These are phyloP conservation scores for Araneus ventricosus DNA, from an alignment of 1,140 invertebrate species.

Conservation along the genomic window DNA sequence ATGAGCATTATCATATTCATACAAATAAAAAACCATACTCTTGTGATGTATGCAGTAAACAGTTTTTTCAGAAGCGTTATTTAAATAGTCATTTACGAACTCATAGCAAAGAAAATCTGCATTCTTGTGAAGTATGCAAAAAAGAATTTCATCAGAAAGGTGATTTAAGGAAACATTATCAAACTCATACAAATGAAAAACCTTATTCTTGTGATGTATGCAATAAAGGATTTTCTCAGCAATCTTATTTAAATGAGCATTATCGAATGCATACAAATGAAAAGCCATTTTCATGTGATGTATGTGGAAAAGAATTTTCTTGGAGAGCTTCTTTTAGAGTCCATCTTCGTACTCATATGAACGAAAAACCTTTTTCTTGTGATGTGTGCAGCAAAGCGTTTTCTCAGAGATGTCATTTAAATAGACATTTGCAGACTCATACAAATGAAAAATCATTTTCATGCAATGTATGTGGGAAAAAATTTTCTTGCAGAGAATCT, in stretches of 20 bases:
- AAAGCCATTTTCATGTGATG: no score
- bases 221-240: constrained; percentile 80
- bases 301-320: constrained; percentile 79
- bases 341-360: constrained; percentile 78
- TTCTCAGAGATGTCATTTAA: constrained; percentile 98
- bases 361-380: no score
- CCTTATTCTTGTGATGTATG: constrained; percentile 80
- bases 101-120: no score
- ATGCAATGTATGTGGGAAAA: background rate
- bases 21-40: background rate
- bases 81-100: no score
- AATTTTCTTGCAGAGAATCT: constrained; percentile 1
- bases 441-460: constrained; percentile 44
- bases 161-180: constrained; percentile 82
- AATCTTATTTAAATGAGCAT: no score
- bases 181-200: constrained; percentile 96
- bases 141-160: background rate
- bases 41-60: no score
- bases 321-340: no score
- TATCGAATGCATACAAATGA: constrained; percentile 87
- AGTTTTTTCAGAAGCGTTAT: background rate
- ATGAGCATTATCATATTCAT: background rate
- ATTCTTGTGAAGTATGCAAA: no score
- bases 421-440: constrained; percentile 98
- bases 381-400: constrained; percentile 85